Evolutionary conservation across 1,140 invertebrate genomes (phyloP).

Genomic region (Stegodyphus dumicola): DNA sequence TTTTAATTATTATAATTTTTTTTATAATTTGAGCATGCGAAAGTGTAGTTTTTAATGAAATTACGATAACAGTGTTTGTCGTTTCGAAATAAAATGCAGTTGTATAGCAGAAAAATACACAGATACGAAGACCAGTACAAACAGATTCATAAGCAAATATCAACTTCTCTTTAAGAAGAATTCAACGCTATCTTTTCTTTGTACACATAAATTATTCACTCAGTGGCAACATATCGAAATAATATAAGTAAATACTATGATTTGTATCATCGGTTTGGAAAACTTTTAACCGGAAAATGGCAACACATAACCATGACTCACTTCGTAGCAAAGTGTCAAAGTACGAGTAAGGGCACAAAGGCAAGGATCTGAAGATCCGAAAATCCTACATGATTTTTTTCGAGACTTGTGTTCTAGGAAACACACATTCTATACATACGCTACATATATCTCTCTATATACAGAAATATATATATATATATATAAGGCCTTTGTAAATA

Average conservation of each 20-base stretch:
- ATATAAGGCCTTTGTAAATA: constrained; percentile 54
- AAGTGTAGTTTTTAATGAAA: no score
- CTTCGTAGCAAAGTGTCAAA: constrained; percentile 47
- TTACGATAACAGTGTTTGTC: no score
- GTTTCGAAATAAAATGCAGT: no score
- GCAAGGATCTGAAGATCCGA: constrained; percentile 5
- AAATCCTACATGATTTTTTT: constrained; percentile 11
- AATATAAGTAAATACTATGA: not conserved
- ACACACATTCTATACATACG: constrained; percentile 39
- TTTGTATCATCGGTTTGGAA: not conserved
- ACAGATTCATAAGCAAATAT: not conserved
- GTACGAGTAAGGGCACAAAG: constrained; percentile 32
- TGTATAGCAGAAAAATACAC: no score
- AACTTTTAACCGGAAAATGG: not conserved
- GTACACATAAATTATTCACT: not conserved
- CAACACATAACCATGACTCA: not conserved
- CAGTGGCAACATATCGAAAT: not conserved
- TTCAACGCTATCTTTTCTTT: not conserved
- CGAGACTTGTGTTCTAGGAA: constrained; percentile 40
- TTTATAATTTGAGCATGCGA: no score
- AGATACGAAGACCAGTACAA: not conserved
- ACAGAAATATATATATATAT: no score
- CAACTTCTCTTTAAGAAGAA: not conserved
- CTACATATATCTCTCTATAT: constrained; percentile 12
- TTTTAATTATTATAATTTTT: no score